Conservation (phyloP, 2,888 invertebrate genomes). For the Nyleta sp. region DNA sequence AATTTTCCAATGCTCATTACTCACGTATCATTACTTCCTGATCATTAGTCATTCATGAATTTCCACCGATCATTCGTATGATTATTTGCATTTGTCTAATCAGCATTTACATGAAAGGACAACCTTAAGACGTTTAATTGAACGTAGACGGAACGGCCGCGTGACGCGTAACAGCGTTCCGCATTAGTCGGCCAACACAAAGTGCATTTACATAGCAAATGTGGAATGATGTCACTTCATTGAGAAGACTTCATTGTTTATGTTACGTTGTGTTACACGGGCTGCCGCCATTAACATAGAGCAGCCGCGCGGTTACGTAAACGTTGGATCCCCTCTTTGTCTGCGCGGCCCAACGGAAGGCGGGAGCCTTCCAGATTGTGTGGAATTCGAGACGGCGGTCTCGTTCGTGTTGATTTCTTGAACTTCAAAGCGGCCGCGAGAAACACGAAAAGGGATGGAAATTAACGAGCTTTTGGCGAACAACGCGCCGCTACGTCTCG, state of each 20-base stretch:
- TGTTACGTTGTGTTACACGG: conserved; percentile 37
- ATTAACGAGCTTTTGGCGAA: conserved; percentile 52
- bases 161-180: conserved; percentile 13
- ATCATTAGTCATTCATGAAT: not conserved
- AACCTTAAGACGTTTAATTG: conserved; percentile 25
- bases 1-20: no score
- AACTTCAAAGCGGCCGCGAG: conserved; percentile 53
- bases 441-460: conserved; percentile 52
- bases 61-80: not conserved
- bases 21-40: not conserved
- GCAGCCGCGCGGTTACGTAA: conserved; percentile 40
- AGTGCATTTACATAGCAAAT: conserved; percentile 51
- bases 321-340: conserved; percentile 42
- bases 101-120: not conserved
- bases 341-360: not conserved
- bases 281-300: conserved; percentile 39
- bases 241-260: conserved; percentile 55
- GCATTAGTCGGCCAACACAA: conserved; percentile 30
- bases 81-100: not conserved
- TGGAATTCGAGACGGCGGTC: conserved; percentile 27
- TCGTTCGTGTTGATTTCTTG: conserved; percentile 61
- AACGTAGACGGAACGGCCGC: conserved; percentile 16
- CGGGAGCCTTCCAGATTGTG: conserved; percentile 41
- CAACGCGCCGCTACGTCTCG: conserved; percentile 10
- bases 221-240: conserved; percentile 54